Evolutionary conservation across 2,888 invertebrate species (phyloP), one percentile per base, ranked within the genome.

Genomic region (Linnaemya vulpina): DNA sequence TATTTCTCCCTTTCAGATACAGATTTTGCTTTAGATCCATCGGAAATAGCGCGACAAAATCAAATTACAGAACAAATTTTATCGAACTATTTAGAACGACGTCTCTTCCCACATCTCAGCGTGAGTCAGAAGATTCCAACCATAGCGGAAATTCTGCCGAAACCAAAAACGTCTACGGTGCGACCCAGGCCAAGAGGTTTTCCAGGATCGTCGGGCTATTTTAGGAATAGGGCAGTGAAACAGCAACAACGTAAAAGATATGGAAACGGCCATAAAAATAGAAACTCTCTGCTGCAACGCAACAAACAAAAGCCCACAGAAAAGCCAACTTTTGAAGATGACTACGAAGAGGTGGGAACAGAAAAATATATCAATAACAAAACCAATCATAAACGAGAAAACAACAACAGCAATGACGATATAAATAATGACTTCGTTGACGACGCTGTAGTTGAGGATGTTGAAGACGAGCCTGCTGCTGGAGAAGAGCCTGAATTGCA

Each of bases 61-160:
- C 94, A 94, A 92, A 96, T 96, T 91, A 96, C 96, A 43, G 94
- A 95, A 92, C 95, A 96, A 93, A 96, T 96, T 87, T 93, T 96
- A 87, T 95, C 96, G 90, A 95, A 95, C 83, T 96, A 94, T 90
- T 93, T 96, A 86, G 95, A 96, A 91, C 94, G 95, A 90, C 94
- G 95, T 58, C 91, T 96, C 60, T 96, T 95, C 75, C 93, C 95
- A 4, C 93, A 93, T 87, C 92, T 94, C 58, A 93, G 92, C 77
- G 93, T 93, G 0, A 90, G 89, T 86, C 92, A 92, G 62, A 91
- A 90, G 86, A 92, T 93, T 58, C 95, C 95, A 3, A 94, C 95
- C 0, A 93, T 95, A 49, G 94, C 94, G 84, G 95, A 95, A 84
- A 95, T 95, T 83, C 91, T 95, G 67, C 95, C 95, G 1, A 93